phyloP scores from a whole-genome alignment of 2,888 invertebrate genomes.

The Microplitis deprimator region DNA sequence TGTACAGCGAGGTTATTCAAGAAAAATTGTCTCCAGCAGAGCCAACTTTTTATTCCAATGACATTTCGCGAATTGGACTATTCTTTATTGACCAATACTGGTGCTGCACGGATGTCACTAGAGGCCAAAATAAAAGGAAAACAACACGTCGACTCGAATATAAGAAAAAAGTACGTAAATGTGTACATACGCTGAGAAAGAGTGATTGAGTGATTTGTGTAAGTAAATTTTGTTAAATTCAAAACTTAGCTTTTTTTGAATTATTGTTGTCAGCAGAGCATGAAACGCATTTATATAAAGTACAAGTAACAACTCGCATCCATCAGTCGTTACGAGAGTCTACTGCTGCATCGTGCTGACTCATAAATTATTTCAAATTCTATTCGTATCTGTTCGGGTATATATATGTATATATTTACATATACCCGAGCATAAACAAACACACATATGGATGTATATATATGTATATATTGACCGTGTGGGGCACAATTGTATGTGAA shows the following conservation, averaged over 20 bases:
- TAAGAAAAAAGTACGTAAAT: not conserved
- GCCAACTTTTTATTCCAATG: not conserved
- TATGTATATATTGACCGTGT: not conserved
- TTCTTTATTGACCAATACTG: not conserved
- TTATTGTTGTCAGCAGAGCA: not conserved
- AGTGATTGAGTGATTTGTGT: conserved; percentile 1
- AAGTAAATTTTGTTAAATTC: not conserved
- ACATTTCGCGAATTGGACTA: conserved; percentile 1
- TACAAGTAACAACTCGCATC: not conserved
- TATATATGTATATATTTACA: not conserved
- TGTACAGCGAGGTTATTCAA: not conserved
- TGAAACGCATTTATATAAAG: not conserved
- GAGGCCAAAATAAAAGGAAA: not conserved
- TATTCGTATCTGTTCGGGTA: not conserved
- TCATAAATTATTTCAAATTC: conserved; percentile 1
- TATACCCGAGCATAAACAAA: not conserved
- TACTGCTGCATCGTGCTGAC: not conserved
- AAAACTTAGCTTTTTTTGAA: not conserved
- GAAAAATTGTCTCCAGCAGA: not conserved
- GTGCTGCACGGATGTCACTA: not conserved
- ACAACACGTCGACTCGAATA: not conserved
- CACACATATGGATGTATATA: not conserved
- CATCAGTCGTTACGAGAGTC: not conserved
- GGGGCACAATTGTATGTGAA: conserved; percentile 1
- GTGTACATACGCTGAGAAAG: not conserved